Base-by-base conservation (phyloP, 1,140 invertebrate species). In the Cyrtorhinus lividipennis region DNA sequence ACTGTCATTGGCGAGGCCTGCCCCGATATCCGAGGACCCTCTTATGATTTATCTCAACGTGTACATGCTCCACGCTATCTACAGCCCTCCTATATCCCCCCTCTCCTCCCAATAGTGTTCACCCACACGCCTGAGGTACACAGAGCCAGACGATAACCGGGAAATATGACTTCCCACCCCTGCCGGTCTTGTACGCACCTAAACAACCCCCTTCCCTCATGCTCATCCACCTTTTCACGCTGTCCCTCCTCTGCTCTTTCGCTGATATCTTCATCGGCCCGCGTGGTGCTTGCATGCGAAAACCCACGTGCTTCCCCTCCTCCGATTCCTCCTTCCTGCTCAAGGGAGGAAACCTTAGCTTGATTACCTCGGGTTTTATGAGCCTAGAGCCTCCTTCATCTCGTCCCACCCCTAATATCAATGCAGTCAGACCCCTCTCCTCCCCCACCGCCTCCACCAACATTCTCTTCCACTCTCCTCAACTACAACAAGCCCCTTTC, bases 361-460 rank as follows among this genome's bases (percentile, higher is more conserved):
- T 53, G 48, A 53, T 53, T 53, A 53, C 20, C 48, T 22, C 48
- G 48, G 20, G 48, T 53, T 53, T 53, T 53, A 53, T 53, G 48
- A 53, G 48, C 48, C 20, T 53, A 10, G 18, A 3, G 20, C 48
- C 18, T 22, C 8, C 20, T 53, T 53, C n/a, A n/a, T n/a, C n/a
- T n/a, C n/a, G n/a, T n/a, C n/a, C n/a, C n/a, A n/a, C n/a, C n/a
- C n/a, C n/a, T 53, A 53, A 53, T 53, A 53, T 53, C 48, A 53
- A 53, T 53, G 48, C 48, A 53, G 48, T 22, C 20, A 53, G 20
- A 22, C 48, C 20, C 20, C 48, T 53, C 48, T 10, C 30, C 15
- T 38, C 20, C 20, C 48, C 3, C 48, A 5, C 20, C 48, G 20
- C 48, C 18, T 22, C 20, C 48, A 10, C 38, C n/a, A 8, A 10